A percentile compares a stretch with the other conserved stretches of the same genome.
phyloP scores from a whole-genome alignment of 2,797 vertebrate genomes.

The Onychomys torridus region DNA sequence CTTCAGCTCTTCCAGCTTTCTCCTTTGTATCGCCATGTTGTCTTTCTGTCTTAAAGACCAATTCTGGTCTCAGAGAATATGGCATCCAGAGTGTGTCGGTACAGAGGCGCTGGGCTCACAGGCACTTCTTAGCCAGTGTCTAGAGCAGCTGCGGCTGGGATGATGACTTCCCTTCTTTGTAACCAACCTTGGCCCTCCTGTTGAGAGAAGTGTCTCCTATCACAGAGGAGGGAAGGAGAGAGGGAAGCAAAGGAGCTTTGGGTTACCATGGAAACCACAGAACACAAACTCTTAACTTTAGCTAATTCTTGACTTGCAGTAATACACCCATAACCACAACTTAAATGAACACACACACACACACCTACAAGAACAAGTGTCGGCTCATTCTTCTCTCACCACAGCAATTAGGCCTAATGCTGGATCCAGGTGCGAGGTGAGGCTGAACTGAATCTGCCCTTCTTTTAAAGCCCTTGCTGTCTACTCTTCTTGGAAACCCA shows the following conservation, averaged over 20 bases:
- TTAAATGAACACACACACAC: background rate
- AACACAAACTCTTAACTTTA: conserved; percentile 79
- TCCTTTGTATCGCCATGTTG: conserved; percentile 17
- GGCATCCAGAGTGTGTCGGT: conserved; percentile 56
- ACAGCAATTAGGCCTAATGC: conserved; percentile 18
- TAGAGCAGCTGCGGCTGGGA: background rate
- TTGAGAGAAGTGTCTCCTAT: conserved; percentile 10
- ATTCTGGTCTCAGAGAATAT: conserved; percentile 69
- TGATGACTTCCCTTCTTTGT: background rate
- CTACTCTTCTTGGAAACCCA: background rate
- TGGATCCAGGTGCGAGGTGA: background rate
- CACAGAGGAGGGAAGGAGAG: background rate
- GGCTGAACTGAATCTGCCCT: background rate
- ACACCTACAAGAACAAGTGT: conserved; percentile 5
- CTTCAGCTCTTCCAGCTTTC: background rate
- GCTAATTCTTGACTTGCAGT: conserved; percentile 62
- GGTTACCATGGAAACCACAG: conserved; percentile 83
- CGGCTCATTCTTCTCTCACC: conserved; percentile 17
- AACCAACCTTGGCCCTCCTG: background rate
- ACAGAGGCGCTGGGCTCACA: background rate
- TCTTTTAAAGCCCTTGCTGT: background rate
- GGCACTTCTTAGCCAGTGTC: background rate
- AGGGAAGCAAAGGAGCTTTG: conserved; percentile 23
- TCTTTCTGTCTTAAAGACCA: conserved; percentile 79
- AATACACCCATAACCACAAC: conserved; percentile 39